Evolutionary conservation across 2,113 vertebrate genomes (phyloP).

Genomic region (Narcine bancroftii): DNA sequence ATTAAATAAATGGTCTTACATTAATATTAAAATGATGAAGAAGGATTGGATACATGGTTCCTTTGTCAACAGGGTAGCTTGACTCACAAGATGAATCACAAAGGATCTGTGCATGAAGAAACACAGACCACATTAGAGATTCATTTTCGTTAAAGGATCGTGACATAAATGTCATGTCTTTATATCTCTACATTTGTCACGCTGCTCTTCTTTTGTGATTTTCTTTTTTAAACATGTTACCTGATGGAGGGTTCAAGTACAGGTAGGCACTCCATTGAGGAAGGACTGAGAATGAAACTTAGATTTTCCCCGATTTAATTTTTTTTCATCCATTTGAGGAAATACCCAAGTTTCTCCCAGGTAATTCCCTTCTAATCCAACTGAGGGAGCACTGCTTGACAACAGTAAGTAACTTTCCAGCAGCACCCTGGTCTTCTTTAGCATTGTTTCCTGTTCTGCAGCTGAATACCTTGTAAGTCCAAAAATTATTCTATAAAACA

Average conservation of each 20-base stretch:
- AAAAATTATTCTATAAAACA: neutral
- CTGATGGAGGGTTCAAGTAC: neutral
- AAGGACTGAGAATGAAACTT: neutral
- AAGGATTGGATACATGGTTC: neutral
- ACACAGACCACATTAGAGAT: no score
- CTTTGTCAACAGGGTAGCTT: neutral
- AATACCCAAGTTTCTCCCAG: neutral
- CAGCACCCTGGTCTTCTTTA: neutral
- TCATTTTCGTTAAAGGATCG: neutral
- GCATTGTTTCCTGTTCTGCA: neutral
- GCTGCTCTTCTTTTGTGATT: neutral
- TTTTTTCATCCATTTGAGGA: neutral
- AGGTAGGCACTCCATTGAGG: neutral
- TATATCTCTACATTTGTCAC: neutral
- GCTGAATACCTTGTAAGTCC: neutral
- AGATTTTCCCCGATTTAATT: no score
- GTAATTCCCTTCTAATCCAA: neutral
- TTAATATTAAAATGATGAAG: slow-evolving; percentile 34
- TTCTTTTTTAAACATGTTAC: neutral
- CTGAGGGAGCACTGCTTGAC: neutral
- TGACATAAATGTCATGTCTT: neutral
- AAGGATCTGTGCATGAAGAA: neutral
- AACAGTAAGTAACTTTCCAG: neutral
- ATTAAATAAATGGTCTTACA: slow-evolving; percentile 16
- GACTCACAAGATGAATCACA: neutral